Base-by-base conservation (phyloP, 2,888 invertebrate species). In the Tortricodes alternella region DNA sequence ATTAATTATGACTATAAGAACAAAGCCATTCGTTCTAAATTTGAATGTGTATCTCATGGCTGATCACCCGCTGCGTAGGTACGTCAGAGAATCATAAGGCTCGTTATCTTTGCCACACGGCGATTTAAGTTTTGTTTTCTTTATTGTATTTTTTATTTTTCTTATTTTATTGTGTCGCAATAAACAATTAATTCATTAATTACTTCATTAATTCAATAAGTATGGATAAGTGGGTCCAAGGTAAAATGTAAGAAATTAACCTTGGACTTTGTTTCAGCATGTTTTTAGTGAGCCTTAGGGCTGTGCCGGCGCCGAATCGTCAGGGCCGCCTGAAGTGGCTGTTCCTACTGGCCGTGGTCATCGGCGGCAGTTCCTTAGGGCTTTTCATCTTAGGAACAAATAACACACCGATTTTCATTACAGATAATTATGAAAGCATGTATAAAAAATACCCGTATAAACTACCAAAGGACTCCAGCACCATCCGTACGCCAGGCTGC, bases 401-500 rank as follows among this genome's bases (percentile, higher is more conserved):
- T 46, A 60, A 39, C 55, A 50, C 24, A 15, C 46, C 6, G 58
- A 60, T 24, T 9, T 19, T 41, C 3, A 3, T 16, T 34, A 6
- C 21, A 64, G 67, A 24, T 60, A 67, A 18, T 61, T 61, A 39
- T 91, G 15, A 15, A 41, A 23, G 23, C 15, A 37, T 37, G 16
- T 18, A 37, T 18, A n/a, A 5, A 15, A 41, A 5, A 16, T 9
- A n/a, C 15, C 41, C 4, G 16, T 15, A 41, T 23, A 15, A 16
- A 9, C 16, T 6, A 4, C n/a, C 16, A 2, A 6, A n/a, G 3
- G 23, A 24, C 15, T 15, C n/a, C 15, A 37, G 83, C 63, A 74
- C 91, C 8, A 89, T 94, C 38, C 81, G 87, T 63, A 93, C 92
- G 1, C 74, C 85, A 59, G 94, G 94, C 8, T 94, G 94, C 68